Percentiles rank a stretch among this genome's conserved stretches.
These are phyloP conservation scores for Troides helena DNA, from an alignment of 2,888 invertebrate species.

Conservation along the genomic window DNA sequence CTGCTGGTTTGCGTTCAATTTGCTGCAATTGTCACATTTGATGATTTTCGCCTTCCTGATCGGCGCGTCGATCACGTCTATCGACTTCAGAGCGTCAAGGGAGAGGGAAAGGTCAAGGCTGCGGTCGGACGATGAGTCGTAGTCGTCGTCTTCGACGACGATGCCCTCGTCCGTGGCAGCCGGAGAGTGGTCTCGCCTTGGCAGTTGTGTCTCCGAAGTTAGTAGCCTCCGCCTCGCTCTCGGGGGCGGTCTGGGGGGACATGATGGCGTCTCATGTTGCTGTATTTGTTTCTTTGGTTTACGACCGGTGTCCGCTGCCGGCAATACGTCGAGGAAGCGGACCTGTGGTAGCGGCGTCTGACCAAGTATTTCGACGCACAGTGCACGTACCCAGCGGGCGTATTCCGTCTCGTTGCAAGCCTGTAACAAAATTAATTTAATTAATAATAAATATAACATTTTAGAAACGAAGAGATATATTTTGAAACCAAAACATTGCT, in stretches of 20 bases:
- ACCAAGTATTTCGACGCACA: constrained; percentile 86
- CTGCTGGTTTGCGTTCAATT: constrained; percentile 56
- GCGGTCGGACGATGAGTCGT: constrained; percentile 79
- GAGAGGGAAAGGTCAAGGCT: constrained; percentile 77
- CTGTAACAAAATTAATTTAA: constrained; percentile 73
- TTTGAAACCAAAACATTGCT: too few species aligned
- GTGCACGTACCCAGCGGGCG: constrained; percentile 86
- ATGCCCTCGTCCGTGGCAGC: constrained; percentile 78
- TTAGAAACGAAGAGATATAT: too few species aligned
- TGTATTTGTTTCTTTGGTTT: constrained; percentile 64
- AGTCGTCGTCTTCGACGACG: constrained; percentile 78
- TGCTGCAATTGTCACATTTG: constrained; percentile 73
- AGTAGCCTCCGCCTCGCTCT: constrained; percentile 68
- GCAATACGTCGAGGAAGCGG: constrained; percentile 85
- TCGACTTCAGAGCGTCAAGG: constrained; percentile 73
- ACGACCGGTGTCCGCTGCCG: constrained; percentile 77
- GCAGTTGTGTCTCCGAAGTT: constrained; percentile 64
- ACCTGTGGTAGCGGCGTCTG: constrained; percentile 87
- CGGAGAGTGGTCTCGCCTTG: constrained; percentile 69
- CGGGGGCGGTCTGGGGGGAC: constrained; percentile 71
- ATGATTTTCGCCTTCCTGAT: constrained; percentile 68
- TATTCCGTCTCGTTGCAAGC: constrained; percentile 85
- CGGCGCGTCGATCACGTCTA: constrained; percentile 67
- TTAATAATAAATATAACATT: constrained; percentile 5
- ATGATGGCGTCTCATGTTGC: constrained; percentile 58